Evolutionary conservation across 2,113 vertebrate genomes (phyloP), one percentile per base, ranked within the genome.

Genomic region (Esox niger): DNA sequence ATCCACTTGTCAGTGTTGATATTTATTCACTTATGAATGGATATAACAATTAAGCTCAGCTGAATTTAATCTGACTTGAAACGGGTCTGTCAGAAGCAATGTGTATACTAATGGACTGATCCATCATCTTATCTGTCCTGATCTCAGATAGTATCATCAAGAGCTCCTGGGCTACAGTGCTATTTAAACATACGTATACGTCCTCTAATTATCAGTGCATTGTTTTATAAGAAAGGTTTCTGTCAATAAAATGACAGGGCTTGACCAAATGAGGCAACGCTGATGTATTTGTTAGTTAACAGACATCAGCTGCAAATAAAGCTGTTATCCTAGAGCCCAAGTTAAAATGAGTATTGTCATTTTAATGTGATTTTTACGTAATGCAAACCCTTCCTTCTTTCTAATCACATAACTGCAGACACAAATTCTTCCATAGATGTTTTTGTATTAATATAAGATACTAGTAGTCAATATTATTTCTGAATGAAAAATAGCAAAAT

Each of bases 291-390:
- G 55, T 57, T 29, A 57, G 27, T 20, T 62, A n/a, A 35, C 8
- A 33, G 0, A 60, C 35, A 31, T 43, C 2, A 57, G 1, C 32
- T 49, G 23, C 73, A 73, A 64, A 75, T 66, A 25, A 70, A 46
- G 62, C 57, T 58, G 49, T 77, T 75, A 69, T 67, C 69, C 71
- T 15, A 43, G n/a, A n/a, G n/a, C n/a, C n/a, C n/a, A n/a, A n/a
- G n/a, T n/a, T n/a, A n/a, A n/a, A n/a, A n/a, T n/a, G n/a, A n/a
- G n/a, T n/a, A n/a, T n/a, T n/a, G n/a, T n/a, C n/a, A n/a, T n/a
- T n/a, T n/a, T n/a, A n/a, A n/a, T n/a, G n/a, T n/a, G n/a, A n/a
- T n/a, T n/a, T n/a, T n/a, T n/a, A n/a, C n/a, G n/a, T n/a, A n/a
- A n/a, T n/a, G n/a, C n/a, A n/a, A n/a, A n/a, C n/a, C n/a, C n/a